Evolutionary conservation across 2,888 invertebrate species (phyloP).

Genomic region (Ochropleura plecta): DNA sequence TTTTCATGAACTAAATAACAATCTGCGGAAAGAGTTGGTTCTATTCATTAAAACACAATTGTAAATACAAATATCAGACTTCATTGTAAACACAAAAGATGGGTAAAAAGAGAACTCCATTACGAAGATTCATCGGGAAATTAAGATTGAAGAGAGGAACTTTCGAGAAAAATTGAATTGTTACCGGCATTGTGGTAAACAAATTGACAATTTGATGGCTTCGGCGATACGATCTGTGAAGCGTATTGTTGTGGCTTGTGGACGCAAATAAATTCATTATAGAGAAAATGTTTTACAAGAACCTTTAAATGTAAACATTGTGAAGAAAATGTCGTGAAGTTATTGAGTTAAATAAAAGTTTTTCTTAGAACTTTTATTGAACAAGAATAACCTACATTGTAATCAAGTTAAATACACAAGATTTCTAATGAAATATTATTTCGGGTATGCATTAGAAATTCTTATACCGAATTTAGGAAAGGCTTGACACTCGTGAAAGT

Average conservation of each 20-base stretch:
- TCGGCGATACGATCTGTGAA: conserved; percentile 27
- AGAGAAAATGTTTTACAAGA: conserved; percentile 20
- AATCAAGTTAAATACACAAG: background rate
- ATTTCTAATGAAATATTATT: conserved; percentile 5
- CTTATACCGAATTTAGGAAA: conserved; percentile 36
- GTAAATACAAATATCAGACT: conserved; percentile 30
- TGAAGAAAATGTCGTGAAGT: background rate
- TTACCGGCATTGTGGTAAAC: conserved; percentile 35
- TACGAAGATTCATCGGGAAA: conserved; percentile 49
- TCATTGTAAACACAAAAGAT: conserved; percentile 6
- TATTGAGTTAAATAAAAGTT: conserved; percentile 3
- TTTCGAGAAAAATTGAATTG: conserved; percentile 47
- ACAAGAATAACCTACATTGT: conserved; percentile 1
- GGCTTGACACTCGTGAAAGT: conserved; percentile 18
- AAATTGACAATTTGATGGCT: conserved; percentile 52
- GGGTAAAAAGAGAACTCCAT: conserved; percentile 39
- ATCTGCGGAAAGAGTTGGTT: background rate
- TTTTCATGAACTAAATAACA: conserved; percentile 14
- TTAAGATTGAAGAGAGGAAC: conserved; percentile 52
- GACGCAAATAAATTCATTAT: conserved; percentile 27
- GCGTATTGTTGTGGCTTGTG: conserved; percentile 37
- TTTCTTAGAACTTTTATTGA: background rate
- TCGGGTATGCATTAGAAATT: conserved; percentile 20
- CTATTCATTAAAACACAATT: conserved; percentile 3
- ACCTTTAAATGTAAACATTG: background rate